Evolutionary conservation across 35 echinoderm and acorn worm genomes (phyloP).

Genomic region (Diadema setosum): DNA sequence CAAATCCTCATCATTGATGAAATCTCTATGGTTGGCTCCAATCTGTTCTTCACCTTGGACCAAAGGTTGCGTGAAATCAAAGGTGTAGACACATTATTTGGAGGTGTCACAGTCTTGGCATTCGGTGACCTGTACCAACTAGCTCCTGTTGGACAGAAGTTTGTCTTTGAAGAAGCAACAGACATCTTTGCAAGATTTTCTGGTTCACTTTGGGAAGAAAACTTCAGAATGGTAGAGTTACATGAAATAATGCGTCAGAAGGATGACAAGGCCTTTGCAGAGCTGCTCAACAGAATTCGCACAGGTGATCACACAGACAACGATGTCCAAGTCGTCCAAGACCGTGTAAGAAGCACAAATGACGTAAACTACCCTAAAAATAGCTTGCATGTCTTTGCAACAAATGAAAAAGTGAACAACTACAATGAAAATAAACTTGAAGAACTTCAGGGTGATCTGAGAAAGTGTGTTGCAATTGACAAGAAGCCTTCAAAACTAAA

Average conservation of each 20-base stretch:
- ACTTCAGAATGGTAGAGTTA: not conserved
- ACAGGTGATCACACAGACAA: no score
- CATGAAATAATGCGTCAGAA: conserved; percentile 38
- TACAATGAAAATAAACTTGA: not conserved
- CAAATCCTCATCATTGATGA: conserved; percentile 63
- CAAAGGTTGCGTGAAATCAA: conserved; percentile 48
- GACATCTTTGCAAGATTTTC: not conserved
- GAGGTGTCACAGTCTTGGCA: conserved; percentile 40
- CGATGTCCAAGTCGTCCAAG: no score
- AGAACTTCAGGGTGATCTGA: not conserved
- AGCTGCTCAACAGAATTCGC: conserved; percentile 15
- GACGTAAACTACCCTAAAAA: not conserved
- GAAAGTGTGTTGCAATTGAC: not conserved
- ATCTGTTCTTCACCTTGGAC: conserved; percentile 38
- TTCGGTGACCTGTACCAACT: conserved; percentile 63
- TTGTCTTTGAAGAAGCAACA: not conserved
- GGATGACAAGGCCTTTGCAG: conserved; percentile 23
- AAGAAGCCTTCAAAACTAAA: not conserved
- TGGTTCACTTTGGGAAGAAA: not conserved
- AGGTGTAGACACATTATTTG: conserved; percentile 15
- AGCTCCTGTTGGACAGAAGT: not conserved
- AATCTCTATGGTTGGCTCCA: conserved; percentile 57
- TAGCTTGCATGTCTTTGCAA: conserved; percentile 36
- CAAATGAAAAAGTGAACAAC: conserved; percentile 18
- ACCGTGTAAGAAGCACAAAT: no score